Base-by-base conservation (phyloP, 2,888 invertebrate species). In the Branchipolynoe longqiensis region DNA sequence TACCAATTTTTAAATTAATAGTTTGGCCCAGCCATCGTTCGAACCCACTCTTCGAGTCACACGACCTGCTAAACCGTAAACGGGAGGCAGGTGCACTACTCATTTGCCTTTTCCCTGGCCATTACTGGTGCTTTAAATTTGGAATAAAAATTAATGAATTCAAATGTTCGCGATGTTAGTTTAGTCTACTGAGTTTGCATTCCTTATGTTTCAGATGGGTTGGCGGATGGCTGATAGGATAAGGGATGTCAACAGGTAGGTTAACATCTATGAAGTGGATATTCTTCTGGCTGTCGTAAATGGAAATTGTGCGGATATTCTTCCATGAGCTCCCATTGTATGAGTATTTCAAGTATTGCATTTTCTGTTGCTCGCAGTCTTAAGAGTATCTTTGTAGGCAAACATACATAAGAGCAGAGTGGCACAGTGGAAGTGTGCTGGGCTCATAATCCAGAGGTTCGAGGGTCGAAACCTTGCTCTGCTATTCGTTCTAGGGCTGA, bases 201-300 rank as follows among this genome's bases (percentile, higher is more conserved):
- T 12, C 18, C 8, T 48, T 48, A 48, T 90, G 89, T 89, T 91
- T 88, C 89, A 94, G 95, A 95, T 98, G 87, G 98, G 98, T 0
- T 98, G 96, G 94, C 95, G 98, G 86, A 95, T 99, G 18, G 96
- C 98, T 0, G 99, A 99, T 93, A 95, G 98, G 89, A 95, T 99
- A 83, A 97, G 97, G 92, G 99, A 99, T 93, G 96, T 99, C 48
- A 99, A 98, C 94, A 95, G 97, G 92, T 94, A 92, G 87, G 31
- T 25, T 33, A 12, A 36, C n/a, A 8, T 31, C 28, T 6, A 31
- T 6, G 4, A 62, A 31, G 3, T 62, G 6, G n/a, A n/a, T n/a
- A n/a, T n/a, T n/a, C n/a, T n/a, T n/a, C n/a, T n/a, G n/a, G n/a
- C n/a, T n/a, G n/a, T n/a, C n/a, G n/a, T n/a, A n/a, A n/a, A n/a